Conservation (phyloP, 2,113 vertebrate genomes). For the human (Homo sapiens) region DNA sequence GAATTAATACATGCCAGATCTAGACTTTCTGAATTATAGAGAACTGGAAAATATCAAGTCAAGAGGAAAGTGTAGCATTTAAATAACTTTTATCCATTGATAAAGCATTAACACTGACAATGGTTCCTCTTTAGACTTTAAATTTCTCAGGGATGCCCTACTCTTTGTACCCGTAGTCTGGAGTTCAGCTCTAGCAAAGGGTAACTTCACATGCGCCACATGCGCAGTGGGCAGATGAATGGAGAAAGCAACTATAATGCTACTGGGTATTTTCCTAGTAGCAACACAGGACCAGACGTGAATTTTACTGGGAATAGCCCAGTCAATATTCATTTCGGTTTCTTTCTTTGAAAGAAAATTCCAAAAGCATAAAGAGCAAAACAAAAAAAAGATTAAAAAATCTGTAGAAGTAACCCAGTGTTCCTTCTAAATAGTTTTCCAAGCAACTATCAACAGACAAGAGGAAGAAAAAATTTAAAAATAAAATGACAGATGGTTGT, state of each 20-base stretch:
- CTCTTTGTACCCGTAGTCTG: background rate
- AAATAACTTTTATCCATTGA: background rate
- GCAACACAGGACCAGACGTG: background rate
- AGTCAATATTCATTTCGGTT: slow-evolving; percentile 2
- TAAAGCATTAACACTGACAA: background rate
- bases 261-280: slow-evolving; percentile 18
- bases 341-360: slow-evolving; percentile 54
- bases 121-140: background rate
- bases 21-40: slow-evolving; percentile 24
- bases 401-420: slow-evolving; percentile 31
- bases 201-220: background rate
- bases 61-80: background rate
- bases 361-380: slow-evolving; percentile 46
- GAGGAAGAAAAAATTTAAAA: slow-evolving; percentile 38
- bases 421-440: slow-evolving; percentile 55
- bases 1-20: slow-evolving; percentile 3
- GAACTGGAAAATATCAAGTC: background rate
- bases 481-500: background rate
- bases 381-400: background rate
- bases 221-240: background rate
- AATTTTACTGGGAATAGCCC: slow-evolving; percentile 33
- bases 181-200: background rate
- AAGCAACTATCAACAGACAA: slow-evolving; percentile 47
- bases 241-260: background rate
- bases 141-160: background rate